A percentile compares a stretch with the other conserved stretches of the same genome.
Conservation (phyloP, 2,113 vertebrate species). For the Excalfactoria chinensis region DNA sequence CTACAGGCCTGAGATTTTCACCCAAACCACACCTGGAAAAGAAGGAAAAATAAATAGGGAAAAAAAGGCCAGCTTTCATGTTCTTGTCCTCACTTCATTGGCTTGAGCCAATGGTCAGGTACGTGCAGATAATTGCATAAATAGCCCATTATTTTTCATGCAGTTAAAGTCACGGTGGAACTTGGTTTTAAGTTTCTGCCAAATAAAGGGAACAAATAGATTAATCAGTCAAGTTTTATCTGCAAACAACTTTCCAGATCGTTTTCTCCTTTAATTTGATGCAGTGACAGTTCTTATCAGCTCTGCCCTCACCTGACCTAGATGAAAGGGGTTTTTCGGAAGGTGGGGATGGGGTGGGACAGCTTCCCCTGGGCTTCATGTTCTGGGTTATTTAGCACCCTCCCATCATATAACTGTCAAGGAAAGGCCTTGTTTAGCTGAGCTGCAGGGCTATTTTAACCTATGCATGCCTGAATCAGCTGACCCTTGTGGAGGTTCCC, state of each 20-base stretch:
- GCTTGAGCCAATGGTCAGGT: neutral
- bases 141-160: conserved; percentile 33
- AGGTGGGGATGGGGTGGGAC: neutral
- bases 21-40: neutral
- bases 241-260: conserved; percentile 52
- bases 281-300: conserved; percentile 42
- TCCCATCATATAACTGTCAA: neutral
- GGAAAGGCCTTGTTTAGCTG: neutral
- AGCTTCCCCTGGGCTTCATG: neutral
- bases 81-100: neutral
- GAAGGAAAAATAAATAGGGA: neutral
- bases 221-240: conserved; percentile 45
- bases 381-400: neutral
- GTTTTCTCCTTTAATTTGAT: conserved; percentile 50
- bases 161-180: conserved; percentile 35
- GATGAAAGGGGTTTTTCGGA: conserved; percentile 35
- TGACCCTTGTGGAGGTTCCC: neutral
- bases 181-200: conserved; percentile 30
- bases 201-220: conserved; percentile 37
- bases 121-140: conserved; percentile 30
- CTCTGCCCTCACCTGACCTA: conserved; percentile 32
- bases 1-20: neutral
- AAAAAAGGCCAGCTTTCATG: fast-evolving
- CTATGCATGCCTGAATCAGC: neutral
- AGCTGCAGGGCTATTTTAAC: neutral